Conservation (phyloP, 2,113 vertebrate species). For the Thryonomys swinderianus region DNA sequence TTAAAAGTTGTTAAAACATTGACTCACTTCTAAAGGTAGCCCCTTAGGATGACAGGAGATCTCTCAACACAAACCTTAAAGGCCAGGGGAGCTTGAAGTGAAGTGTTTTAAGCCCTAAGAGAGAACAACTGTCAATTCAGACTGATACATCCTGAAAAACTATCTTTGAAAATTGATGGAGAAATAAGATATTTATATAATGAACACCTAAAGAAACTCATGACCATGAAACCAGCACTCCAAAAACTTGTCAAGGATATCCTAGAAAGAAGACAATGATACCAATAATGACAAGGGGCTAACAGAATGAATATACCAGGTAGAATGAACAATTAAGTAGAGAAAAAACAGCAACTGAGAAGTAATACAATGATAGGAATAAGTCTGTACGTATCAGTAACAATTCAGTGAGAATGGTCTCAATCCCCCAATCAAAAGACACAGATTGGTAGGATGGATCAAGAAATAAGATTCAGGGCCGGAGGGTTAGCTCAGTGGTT, state of each 20-base stretch:
- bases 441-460: not conserved
- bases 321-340: not conserved
- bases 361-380: not conserved
- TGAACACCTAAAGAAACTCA: not conserved
- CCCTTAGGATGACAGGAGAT: not conserved
- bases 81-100: not conserved
- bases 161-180: not conserved
- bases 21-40: not conserved
- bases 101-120: not conserved
- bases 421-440: not conserved
- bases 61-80: not conserved
- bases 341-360: not conserved
- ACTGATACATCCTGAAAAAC: not conserved
- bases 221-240: not conserved
- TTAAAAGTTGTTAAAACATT: not conserved
- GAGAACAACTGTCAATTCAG: not conserved
- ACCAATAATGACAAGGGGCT: not conserved
- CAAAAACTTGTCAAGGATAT: not conserved
- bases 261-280: not conserved
- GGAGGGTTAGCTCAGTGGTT: too few relatives aligned
- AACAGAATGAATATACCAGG: not conserved
- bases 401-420: not conserved
- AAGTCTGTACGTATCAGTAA: not conserved
- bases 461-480: too few relatives aligned
- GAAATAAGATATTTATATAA: not conserved